Evolutionary conservation across 1,140 invertebrate genomes (phyloP).

Genomic region (Bombus terrestris): DNA sequence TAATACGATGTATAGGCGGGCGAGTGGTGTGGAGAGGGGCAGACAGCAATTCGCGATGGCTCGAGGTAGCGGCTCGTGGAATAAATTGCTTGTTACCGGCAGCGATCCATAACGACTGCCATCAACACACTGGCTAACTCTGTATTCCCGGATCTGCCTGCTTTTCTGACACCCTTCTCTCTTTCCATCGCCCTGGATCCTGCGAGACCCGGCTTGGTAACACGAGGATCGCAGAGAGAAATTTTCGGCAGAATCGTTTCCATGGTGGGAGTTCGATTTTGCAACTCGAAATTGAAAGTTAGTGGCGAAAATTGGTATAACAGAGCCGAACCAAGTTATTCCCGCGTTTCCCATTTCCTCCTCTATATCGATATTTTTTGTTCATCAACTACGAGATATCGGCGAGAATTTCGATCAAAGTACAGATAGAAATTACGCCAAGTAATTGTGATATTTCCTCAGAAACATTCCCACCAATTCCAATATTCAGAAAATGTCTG

Average conservation of each 20-base stretch:
- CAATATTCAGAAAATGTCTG: background rate
- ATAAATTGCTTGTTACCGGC: slow-evolving; percentile 39
- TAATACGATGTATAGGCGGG: slow-evolving; percentile 18
- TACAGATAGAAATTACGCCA: too few species aligned
- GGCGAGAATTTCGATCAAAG: too few species aligned
- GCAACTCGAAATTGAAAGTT: background rate
- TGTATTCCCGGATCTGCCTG: background rate
- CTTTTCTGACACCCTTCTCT: background rate
- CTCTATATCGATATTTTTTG: too few species aligned
- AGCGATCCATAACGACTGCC: slow-evolving; percentile 30
- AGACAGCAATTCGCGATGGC: slow-evolving; percentile 25
- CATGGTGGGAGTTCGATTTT: background rate
- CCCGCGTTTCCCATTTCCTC: too few species aligned
- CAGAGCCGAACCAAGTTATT: too few species aligned
- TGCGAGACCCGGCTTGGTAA: background rate
- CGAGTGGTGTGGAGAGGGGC: background rate
- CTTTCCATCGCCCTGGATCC: background rate
- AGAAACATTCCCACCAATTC: background rate
- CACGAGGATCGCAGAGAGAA: background rate
- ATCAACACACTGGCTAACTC: slow-evolving; percentile 19
- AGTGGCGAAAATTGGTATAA: too few species aligned
- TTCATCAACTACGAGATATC: too few species aligned
- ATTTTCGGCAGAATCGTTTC: background rate
- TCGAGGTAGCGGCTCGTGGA: slow-evolving; percentile 28
- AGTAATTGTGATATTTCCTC: too few species aligned